Conservation (phyloP, 2,797 vertebrate genomes). For the Graptemys geographica region DNA sequence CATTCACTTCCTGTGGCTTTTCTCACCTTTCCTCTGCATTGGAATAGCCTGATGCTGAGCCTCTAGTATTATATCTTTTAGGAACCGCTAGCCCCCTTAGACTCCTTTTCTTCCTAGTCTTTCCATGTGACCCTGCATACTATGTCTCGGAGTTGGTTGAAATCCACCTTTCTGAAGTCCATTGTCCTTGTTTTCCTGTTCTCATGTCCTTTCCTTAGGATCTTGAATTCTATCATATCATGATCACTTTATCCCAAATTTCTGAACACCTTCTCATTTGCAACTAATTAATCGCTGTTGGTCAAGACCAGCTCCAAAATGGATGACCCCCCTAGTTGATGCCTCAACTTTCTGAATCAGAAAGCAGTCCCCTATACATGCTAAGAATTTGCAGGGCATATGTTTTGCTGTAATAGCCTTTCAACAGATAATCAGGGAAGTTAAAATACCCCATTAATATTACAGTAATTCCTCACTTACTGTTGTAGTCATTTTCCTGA, state of each 20-base stretch:
- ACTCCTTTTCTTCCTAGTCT: too few relatives aligned
- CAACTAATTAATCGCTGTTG: not conserved
- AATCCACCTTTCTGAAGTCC: not conserved
- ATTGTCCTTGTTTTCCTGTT: not conserved
- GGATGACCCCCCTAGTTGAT: not conserved
- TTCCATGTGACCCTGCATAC: too few relatives aligned
- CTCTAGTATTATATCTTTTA: too few relatives aligned
- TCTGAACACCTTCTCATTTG: not conserved
- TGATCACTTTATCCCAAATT: not conserved
- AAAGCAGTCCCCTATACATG: not conserved
- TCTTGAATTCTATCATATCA: too few relatives aligned
- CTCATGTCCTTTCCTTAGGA: not conserved
- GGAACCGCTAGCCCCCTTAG: too few relatives aligned
- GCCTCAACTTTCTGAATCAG: not conserved
- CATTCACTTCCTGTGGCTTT: too few relatives aligned
- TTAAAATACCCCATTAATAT: not conserved
- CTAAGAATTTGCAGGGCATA: not conserved
- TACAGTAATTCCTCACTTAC: not conserved
- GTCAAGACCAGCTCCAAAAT: not conserved
- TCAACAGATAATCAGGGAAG: not conserved
- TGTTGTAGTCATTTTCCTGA: too few relatives aligned
- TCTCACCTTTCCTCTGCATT: too few relatives aligned
- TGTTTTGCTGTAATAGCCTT: not conserved
- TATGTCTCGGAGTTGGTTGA: too few relatives aligned
- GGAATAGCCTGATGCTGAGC: too few relatives aligned